Base-by-base conservation (phyloP, 2,797 vertebrate species). In the Gobio occitaniae region DNA sequence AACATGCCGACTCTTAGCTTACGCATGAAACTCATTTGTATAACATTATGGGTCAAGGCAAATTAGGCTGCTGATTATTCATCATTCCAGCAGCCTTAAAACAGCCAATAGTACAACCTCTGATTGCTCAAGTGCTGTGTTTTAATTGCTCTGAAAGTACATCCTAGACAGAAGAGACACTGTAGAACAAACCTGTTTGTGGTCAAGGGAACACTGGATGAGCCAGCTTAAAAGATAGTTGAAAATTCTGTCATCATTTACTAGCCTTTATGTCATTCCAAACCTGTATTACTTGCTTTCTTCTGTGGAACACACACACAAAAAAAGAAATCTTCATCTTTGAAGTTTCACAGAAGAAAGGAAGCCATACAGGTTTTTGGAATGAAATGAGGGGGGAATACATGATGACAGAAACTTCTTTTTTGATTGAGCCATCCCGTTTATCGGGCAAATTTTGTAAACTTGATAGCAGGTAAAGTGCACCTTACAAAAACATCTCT, bases 91-190 rank as follows among this genome's bases (percentile, higher is more conserved):
- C 74, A 69, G 29, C 10, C 87, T 91, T 87, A 90, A 89, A 86
- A 86, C 12, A 71, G 32, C 87, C 85, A 91, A 84, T 90, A 79
- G 82, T 80, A 66, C 80, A 85, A 83, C 72, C 87, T 88, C 88
- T 87, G 89, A 92, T 92, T 92, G 89, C 92, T 93, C 92, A 87
- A 86, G 88, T 89, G 85, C 74, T 84, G 76, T 91, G 87, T 89
- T 87, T 90, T 91, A 91, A 92, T 91, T 77, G 76, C 87, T 90
- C 65, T 41, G 78, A 90, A 84, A 72, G 91, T 86, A 69, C 87
- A 88, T 93, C 91, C 92, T 68, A 90, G 93, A 93, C 88, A 86
- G 93, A 95, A 90, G 84, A 89, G 86, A 90, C 88, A 87, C 63
- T 48, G 72, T 88, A 86, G 82, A 87, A 90, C 88, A 91, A 90